These are phyloP conservation scores for Tipula lateralis DNA, from an alignment of 2,888 invertebrate genomes.

Conservation along the genomic window DNA sequence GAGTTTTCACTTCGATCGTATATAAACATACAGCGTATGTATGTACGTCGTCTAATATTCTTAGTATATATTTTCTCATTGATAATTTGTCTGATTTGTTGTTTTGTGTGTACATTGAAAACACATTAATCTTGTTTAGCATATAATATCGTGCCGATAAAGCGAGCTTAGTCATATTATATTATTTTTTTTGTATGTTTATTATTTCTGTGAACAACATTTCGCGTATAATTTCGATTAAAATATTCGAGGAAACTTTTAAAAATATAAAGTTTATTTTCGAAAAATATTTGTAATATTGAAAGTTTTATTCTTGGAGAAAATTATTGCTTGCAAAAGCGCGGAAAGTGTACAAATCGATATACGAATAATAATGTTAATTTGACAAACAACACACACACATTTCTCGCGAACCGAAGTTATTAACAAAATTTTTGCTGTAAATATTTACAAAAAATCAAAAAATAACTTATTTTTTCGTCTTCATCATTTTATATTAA, in stretches of 20 bases:
- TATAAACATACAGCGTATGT: too few species aligned
- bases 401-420: not conserved
- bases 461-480: not conserved
- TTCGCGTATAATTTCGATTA: not conserved
- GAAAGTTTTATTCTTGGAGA: not conserved
- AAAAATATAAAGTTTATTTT: not conserved
- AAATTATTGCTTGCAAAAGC: not conserved
- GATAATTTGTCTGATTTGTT: not conserved
- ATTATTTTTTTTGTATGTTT: not conserved
- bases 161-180: not conserved
- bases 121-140: conserved; percentile 1
- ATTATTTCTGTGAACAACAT: not conserved
- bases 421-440: conserved; percentile 6
- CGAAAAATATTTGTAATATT: not conserved
- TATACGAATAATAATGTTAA: not conserved
- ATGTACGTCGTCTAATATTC: not conserved
- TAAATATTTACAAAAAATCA: conserved; percentile 20
- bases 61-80: not conserved
- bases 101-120: not conserved
- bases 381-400: conserved; percentile 6
- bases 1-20: not conserved
- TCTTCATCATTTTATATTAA: conserved; percentile 11
- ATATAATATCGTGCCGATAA: not conserved
- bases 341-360: not conserved
- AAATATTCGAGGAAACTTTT: not conserved